A percentile compares a stretch with the other conserved stretches of the same genome.
These are phyloP conservation scores for Eupleurogrammus muticus DNA, from an alignment of 2,797 vertebrate genomes.

Conservation along the genomic window DNA sequence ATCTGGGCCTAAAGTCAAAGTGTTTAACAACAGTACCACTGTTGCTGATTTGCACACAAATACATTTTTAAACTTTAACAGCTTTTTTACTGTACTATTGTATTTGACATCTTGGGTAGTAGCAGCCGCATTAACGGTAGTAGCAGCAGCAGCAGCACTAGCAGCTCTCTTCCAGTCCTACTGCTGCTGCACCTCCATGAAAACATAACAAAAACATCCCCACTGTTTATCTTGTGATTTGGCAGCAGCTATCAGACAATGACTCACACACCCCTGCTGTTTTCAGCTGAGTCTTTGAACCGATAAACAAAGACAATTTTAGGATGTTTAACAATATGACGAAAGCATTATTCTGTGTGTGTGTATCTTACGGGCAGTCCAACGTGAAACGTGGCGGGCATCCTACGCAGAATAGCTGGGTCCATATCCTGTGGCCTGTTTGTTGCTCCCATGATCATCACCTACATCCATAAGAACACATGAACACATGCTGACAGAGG, in stretches of 20 bases:
- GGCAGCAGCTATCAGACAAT: background rate
- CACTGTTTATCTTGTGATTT: background rate
- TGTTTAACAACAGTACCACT: too few relatives aligned
- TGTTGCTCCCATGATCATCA: slow-evolving; percentile 89
- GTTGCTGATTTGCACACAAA: too few relatives aligned
- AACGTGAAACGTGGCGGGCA: slow-evolving; percentile 84
- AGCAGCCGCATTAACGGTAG: too few relatives aligned
- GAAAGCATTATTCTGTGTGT: background rate
- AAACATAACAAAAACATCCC: background rate
- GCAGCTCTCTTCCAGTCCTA: too few relatives aligned
- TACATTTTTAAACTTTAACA: too few relatives aligned
- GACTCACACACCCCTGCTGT: background rate
- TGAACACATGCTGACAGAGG: background rate
- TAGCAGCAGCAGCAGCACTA: too few relatives aligned
- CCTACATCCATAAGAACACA: slow-evolving; percentile 60
- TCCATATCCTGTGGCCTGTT: slow-evolving; percentile 88
- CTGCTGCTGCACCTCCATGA: too few relatives aligned
- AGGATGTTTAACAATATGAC: background rate
- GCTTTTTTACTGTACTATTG: too few relatives aligned
- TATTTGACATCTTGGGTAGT: too few relatives aligned
- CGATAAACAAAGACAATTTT: too few relatives aligned
- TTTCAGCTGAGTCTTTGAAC: background rate
- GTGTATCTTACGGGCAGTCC: slow-evolving; percentile 81
- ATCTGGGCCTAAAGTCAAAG: too few relatives aligned
- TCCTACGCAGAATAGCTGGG: slow-evolving; percentile 85